Evolutionary conservation across 2,113 vertebrate genomes (phyloP).

Genomic region (Clupea harengus): DNA sequence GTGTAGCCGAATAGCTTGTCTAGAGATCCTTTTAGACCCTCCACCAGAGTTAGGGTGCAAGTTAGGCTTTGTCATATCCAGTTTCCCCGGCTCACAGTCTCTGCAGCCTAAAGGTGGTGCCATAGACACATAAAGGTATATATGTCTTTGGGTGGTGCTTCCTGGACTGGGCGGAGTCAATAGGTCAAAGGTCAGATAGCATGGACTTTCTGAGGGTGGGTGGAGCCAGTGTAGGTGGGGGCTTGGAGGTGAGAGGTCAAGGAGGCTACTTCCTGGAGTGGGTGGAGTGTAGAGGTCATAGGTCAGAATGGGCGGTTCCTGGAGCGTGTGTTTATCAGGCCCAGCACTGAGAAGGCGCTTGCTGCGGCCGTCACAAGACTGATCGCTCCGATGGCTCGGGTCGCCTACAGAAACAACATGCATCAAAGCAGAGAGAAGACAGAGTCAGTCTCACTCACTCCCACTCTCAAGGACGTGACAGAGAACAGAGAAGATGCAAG

Average conservation of each 20-base stretch:
- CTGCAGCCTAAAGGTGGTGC: no score
- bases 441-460: background rate
- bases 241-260: background rate
- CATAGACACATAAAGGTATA: no score
- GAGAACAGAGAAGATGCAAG: no score
- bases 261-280: background rate
- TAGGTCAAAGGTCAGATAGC: background rate
- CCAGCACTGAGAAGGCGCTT: constrained; percentile 80
- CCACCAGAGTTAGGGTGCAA: no score
- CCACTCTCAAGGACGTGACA: no score
- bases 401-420: constrained; percentile 72
- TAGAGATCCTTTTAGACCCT: no score
- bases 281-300: constrained; percentile 27
- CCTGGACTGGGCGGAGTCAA: background rate
- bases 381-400: constrained; percentile 77
- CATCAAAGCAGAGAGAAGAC: background rate
- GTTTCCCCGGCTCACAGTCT: no score
- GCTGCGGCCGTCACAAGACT: constrained; percentile 78
- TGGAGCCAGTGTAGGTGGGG: background rate
- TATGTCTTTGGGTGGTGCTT: background rate
- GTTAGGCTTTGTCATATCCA: no score
- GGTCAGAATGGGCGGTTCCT: constrained; percentile 77
- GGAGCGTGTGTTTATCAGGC: constrained; percentile 78
- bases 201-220: background rate
- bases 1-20: no score